A percentile compares a stretch with the other conserved stretches of the same genome.
Conservation (phyloP, 2,797 vertebrate species). For the Enteromius radiatus region DNA sequence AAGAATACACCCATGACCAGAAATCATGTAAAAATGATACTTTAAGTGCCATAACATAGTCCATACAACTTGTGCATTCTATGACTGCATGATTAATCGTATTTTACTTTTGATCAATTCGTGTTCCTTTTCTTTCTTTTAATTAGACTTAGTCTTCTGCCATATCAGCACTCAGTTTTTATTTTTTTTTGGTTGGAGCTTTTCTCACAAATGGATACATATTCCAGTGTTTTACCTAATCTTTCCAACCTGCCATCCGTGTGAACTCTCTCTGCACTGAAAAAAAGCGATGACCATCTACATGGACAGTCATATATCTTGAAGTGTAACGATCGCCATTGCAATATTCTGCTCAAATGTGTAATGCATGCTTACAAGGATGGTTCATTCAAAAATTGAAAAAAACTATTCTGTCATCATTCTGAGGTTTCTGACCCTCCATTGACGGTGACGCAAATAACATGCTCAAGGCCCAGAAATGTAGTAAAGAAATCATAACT, state of each 20-base stretch:
- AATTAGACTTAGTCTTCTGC: not conserved
- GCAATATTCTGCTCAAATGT: not conserved
- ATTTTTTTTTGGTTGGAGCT: no score
- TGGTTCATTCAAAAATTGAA: not conserved
- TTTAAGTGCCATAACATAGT: not conserved
- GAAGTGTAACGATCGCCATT: not conserved
- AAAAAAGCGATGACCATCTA: not conserved
- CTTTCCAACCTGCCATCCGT: not conserved
- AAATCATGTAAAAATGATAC: not conserved
- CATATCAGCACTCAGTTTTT: not conserved
- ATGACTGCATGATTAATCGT: not conserved
- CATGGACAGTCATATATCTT: not conserved
- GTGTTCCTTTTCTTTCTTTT: not conserved
- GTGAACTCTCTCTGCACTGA: not conserved
- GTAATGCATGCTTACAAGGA: not conserved
- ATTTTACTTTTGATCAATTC: not conserved
- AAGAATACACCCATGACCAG: not conserved
- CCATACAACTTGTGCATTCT: not conserved
- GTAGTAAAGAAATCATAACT: not conserved
- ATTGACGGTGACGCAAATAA: not conserved
- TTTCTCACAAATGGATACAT: not conserved
- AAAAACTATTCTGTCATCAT: no score
- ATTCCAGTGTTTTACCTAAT: not conserved
- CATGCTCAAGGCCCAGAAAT: not conserved
- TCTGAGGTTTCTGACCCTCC: not conserved